Conservation (phyloP, 53 echinoderm and acorn worm species). For the Antedon mediterranea region DNA sequence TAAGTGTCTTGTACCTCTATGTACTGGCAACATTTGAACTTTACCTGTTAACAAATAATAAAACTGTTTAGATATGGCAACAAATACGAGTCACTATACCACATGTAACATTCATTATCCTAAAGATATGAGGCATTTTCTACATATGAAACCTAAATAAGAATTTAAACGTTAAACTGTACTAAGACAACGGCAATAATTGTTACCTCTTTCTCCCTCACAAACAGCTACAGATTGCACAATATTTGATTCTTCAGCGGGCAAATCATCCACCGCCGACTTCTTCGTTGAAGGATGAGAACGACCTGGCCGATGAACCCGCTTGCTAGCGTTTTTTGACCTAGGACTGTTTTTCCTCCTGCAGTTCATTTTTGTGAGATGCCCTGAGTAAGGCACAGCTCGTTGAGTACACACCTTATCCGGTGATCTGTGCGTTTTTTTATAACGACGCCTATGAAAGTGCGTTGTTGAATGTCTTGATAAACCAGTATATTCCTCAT, state of each 20-base stretch:
- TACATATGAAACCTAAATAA: too few species aligned
- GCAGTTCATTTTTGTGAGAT: neutral
- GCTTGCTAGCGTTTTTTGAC: neutral
- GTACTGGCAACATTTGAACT: neutral
- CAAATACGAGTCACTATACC: too few species aligned
- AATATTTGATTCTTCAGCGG: neutral
- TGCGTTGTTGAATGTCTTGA: neutral
- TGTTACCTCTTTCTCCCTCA: neutral
- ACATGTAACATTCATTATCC: too few species aligned
- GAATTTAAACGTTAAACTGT: too few species aligned
- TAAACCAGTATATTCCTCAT: neutral
- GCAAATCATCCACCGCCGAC: neutral
- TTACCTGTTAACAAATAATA: neutral
- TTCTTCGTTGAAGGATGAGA: neutral
- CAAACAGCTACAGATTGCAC: neutral
- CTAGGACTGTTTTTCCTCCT: neutral
- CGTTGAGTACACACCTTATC: neutral
- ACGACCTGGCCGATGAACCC: neutral
- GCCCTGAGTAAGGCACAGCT: neutral
- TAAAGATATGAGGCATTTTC: too few species aligned
- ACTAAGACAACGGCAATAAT: too few species aligned
- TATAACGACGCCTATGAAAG: neutral
- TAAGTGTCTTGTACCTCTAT: neutral
- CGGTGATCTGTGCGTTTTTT: neutral
- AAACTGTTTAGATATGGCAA: too few species aligned